These are phyloP conservation scores for Ericerus pela DNA, from an alignment of 1,140 invertebrate species.

Conservation along the genomic window DNA sequence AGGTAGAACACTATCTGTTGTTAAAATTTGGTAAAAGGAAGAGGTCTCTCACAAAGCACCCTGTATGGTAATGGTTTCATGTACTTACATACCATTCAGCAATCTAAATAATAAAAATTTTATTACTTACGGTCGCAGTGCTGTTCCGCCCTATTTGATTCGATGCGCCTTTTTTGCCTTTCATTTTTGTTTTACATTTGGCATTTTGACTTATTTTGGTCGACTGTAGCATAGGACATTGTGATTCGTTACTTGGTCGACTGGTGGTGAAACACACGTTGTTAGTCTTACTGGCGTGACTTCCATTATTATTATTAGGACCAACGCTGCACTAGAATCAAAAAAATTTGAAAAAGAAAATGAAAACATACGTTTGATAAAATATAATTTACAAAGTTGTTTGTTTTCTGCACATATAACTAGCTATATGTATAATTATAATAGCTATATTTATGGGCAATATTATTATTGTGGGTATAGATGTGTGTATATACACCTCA, in stretches of 20 bases:
- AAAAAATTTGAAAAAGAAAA: no score
- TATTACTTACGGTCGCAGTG: neutral
- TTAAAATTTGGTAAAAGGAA: no score
- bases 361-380: no score
- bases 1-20: no score
- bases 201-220: neutral
- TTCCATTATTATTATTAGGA: conserved; percentile 7
- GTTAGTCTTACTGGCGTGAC: neutral
- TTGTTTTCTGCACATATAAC: neutral
- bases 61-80: no score
- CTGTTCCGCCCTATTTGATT: neutral
- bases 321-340: conserved; percentile 47
- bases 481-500: no score
- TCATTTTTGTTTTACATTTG: neutral
- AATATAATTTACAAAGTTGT: neutral
- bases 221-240: conserved; percentile 5
- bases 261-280: neutral
- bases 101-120: no score
- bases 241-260: conserved; percentile 9
- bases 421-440: neutral
- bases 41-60: no score
- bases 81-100: no score
- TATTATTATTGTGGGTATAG: no score
- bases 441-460: neutral
- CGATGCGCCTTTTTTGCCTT: neutral